Percentiles rank a stretch among this genome's conserved stretches.
phyloP scores from a whole-genome alignment of 2,797 vertebrate genomes.

The Takifugu ocellatus region DNA sequence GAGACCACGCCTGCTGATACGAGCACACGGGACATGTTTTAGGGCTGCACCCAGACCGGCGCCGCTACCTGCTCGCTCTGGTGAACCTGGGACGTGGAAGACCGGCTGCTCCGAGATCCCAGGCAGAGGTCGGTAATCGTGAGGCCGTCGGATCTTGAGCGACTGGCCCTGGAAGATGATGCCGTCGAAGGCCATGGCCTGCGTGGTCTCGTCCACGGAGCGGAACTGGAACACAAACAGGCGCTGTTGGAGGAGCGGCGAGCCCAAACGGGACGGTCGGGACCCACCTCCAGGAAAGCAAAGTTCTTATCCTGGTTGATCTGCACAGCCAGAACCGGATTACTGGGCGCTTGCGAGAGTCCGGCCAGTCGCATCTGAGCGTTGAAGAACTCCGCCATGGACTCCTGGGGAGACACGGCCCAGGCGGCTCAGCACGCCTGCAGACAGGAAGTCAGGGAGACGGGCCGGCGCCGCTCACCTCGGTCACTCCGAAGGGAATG shows the following conservation, averaged over 20 bases:
- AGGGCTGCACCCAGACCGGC: rapidly evolving
- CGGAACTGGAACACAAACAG: constrained; percentile 59
- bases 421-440: neutral
- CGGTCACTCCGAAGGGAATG: constrained; percentile 78
- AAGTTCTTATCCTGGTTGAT: constrained; percentile 83
- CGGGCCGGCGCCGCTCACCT: constrained; percentile 49
- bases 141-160: constrained; percentile 76
- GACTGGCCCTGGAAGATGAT: constrained; percentile 80
- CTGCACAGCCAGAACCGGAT: constrained; percentile 78
- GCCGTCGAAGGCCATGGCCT: constrained; percentile 80
- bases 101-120: constrained; percentile 78
- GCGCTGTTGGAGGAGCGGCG: neutral
- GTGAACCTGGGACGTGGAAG: constrained; percentile 76
- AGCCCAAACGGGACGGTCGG: neutral
- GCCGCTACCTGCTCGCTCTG: neutral
- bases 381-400: constrained; percentile 81
- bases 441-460: neutral
- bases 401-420: constrained; percentile 54
- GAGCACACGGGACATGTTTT: neutral
- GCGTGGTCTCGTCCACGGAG: constrained; percentile 78
- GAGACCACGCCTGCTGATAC: constrained; percentile 71
- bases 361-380: constrained; percentile 79
- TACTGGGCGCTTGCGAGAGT: constrained; percentile 73
- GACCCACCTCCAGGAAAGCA: constrained; percentile 72
- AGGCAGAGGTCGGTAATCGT: constrained; percentile 76